Evolutionary conservation across 2,113 vertebrate species (phyloP).

Genomic region (Falco punctatus): DNA sequence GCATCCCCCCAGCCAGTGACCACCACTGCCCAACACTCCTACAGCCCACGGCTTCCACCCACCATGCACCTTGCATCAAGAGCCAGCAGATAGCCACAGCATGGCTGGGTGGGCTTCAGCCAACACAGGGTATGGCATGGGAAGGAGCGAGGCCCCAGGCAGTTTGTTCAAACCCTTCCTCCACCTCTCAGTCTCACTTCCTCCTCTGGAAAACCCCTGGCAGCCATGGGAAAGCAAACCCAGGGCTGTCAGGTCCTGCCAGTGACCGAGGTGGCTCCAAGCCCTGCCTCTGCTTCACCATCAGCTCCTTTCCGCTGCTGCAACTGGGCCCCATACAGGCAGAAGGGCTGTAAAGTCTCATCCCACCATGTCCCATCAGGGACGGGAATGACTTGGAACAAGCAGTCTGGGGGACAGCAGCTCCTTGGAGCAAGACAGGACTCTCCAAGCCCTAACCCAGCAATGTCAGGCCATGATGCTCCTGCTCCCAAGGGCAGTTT

Average conservation of each 20-base stretch:
- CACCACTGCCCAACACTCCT: not conserved
- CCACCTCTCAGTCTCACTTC: fast-evolving
- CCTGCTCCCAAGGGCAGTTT: not conserved
- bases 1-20: not conserved
- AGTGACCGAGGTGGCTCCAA: fast-evolving
- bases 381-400: not conserved
- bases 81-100: not conserved
- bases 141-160: not conserved
- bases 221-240: not conserved
- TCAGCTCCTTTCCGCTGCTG: not conserved
- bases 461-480: fast-evolving
- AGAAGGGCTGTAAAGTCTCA: not conserved
- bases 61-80: fast-evolving
- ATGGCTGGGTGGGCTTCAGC: not conserved
- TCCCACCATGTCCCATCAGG: fast-evolving
- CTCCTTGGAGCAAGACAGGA: not conserved
- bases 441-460: not conserved
- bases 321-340: fast-evolving
- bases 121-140: fast-evolving
- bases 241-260: not conserved
- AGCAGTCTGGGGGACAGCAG: not conserved
- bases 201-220: not conserved
- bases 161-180: not conserved
- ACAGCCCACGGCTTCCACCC: not conserved
- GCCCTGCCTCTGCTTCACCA: fast-evolving